A percentile compares a stretch with the other conserved stretches of the same genome.
phyloP scores from a whole-genome alignment of 2,797 vertebrate genomes.

The Falco cherrug region DNA sequence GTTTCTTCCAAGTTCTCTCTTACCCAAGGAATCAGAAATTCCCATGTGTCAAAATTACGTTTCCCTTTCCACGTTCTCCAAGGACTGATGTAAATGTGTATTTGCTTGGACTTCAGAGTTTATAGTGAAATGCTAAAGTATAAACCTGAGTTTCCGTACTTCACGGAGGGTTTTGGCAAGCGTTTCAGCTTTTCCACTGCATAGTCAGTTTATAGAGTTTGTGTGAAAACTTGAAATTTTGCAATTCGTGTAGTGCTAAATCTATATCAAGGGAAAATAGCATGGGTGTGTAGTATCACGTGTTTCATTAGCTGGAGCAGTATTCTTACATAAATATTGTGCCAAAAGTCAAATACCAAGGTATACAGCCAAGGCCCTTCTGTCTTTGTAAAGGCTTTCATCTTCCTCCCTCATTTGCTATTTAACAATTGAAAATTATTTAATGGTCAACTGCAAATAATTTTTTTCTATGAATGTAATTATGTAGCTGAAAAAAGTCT shows the following conservation, averaged over 20 bases:
- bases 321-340: background rate
- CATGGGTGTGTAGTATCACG: background rate
- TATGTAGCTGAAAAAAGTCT: slow-evolving; percentile 45
- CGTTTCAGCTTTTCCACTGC: background rate
- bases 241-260: background rate
- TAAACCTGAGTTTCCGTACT: background rate
- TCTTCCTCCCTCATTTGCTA: background rate
- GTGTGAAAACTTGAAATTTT: background rate
- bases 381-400: slow-evolving; percentile 3
- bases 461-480: slow-evolving; percentile 30
- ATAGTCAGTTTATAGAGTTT: background rate
- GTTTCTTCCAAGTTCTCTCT: background rate
- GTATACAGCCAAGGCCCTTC: background rate
- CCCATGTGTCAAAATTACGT: background rate
- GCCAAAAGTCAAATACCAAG: background rate
- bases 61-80: background rate
- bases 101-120: background rate
- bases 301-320: background rate
- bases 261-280: background rate
- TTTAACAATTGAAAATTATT: slow-evolving; percentile 47
- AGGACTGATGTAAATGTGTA: background rate
- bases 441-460: slow-evolving; percentile 7
- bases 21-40: background rate
- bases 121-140: background rate
- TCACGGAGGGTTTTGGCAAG: background rate